Base-by-base conservation (phyloP, 2,113 vertebrate species). In the Poecile atricapillus region DNA sequence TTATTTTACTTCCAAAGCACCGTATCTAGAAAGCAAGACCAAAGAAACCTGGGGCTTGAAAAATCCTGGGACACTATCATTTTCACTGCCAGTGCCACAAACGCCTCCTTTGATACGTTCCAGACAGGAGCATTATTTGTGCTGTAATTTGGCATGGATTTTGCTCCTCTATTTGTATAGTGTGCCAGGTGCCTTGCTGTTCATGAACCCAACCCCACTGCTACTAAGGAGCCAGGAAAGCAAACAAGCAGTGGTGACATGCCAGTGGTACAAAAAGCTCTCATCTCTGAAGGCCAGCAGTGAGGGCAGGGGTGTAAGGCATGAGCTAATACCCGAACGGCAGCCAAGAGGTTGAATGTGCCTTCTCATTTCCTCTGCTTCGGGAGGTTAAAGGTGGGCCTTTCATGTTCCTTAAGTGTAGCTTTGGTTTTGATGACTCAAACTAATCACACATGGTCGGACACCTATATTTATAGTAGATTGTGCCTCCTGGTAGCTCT, bases 351-450 rank as follows among this genome's bases (percentile, higher is more conserved):
- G 24, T 44, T 93, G 86, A 91, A 75, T 27, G 84, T 4, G 31
- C 67, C 49, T 59, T 75, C 93, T 97, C 88, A 89, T 95, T 97
- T 97, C 86, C 91, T 95, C 80, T 87, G n/a, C 78, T 95, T 78
- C 1, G 0, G 28, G 69, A 90, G 91, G 87, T 90, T 93, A 93
- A 95, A 94, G 95, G 90, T 87, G 79, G 87, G 56, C 73, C 75
- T 96, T 95, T 95, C 68, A 81, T 81, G 59, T 94, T 89, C 37
- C 63, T 92, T 83, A 87, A 86, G 75, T 23, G 63, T 49, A 79
- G 60, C 52, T 96, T 93, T 87, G 60, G 37, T 93, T 93, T 82
- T 91, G 92, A 94, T 94, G 87, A 93, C 85, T 96, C 82, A 83
- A 78, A 91, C 44, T 93, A 94, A 95, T 91, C 84, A 63, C n/a